Conservation (phyloP, 2,888 invertebrate genomes). For the Drosophila tanythrix region DNA sequence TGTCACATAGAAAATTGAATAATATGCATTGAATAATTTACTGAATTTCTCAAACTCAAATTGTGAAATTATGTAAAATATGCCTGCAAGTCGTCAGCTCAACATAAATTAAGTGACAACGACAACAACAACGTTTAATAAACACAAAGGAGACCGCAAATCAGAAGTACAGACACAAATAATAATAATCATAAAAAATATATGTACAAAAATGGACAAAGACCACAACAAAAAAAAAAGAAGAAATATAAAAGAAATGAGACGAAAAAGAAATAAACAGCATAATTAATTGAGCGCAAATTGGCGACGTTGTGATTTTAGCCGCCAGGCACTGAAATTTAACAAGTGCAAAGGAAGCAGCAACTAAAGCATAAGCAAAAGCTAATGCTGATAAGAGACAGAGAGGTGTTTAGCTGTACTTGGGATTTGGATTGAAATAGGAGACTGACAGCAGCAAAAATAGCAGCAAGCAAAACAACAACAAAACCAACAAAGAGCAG, state of each 20-base stretch:
- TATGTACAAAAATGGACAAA: not conserved
- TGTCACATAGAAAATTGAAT: conserved; percentile 50
- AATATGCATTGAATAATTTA: conserved; percentile 32
- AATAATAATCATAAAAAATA: conserved; percentile 42
- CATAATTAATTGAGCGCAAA: conserved; percentile 80
- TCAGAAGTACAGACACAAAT: conserved; percentile 44
- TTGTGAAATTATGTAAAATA: conserved; percentile 51
- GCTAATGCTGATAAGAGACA: conserved; percentile 21
- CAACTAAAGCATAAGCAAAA: not conserved
- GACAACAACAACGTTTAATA: conserved; percentile 36
- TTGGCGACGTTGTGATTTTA: conserved; percentile 71
- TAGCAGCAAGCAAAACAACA: conserved; percentile 26
- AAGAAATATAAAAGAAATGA: conserved; percentile 1
- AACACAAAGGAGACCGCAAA: conserved; percentile 55
- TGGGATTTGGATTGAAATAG: conserved; percentile 35
- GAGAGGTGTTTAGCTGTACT: conserved; percentile 28
- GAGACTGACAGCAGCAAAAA: conserved; percentile 13
- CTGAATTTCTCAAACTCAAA: conserved; percentile 16
- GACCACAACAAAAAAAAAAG: not conserved
- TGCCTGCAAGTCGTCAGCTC: conserved; percentile 27
- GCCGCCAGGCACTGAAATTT: conserved; percentile 45
- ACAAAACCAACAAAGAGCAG: conserved; percentile 24
- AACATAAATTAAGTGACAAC: conserved; percentile 61
- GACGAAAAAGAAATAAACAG: conserved; percentile 29
- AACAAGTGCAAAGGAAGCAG: conserved; percentile 12